A percentile compares a stretch with the other conserved stretches of the same genome.
phyloP scores from a whole-genome alignment of 2,113 vertebrate species.

The Dipodomys spectabilis region DNA sequence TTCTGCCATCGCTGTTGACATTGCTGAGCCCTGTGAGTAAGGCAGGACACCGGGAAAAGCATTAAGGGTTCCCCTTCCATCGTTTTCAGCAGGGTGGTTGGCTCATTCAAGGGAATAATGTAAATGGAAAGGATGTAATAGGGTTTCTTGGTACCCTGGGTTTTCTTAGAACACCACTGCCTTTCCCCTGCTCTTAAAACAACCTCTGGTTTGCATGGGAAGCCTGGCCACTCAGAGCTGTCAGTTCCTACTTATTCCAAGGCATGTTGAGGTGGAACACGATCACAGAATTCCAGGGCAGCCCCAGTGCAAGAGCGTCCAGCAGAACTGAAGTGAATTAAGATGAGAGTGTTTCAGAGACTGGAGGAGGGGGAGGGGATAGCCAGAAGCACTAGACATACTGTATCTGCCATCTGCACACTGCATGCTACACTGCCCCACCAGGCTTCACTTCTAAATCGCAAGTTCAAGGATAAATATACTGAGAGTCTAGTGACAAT shows the following conservation, averaged over 20 bases:
- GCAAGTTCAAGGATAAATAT: neutral
- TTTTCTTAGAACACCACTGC: neutral
- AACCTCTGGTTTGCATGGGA: neutral
- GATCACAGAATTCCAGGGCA: neutral
- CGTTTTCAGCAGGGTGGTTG: neutral
- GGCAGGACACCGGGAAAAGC: neutral
- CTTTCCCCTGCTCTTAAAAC: neutral
- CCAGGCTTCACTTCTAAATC: neutral
- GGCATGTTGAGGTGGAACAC: too few relatives aligned
- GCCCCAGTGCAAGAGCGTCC: too few relatives aligned
- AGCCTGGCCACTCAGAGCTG: neutral
- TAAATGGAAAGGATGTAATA: neutral
- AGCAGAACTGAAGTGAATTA: neutral
- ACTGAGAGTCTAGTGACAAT: neutral
- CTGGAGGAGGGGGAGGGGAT: too few relatives aligned
- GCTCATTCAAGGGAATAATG: neutral
- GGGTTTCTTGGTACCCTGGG: neutral
- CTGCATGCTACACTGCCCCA: neutral
- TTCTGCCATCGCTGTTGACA: neutral
- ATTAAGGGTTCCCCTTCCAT: neutral
- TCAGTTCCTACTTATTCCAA: neutral
- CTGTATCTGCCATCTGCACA: neutral
- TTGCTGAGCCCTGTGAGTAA: neutral
- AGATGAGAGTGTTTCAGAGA: neutral
- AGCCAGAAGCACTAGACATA: too few relatives aligned